phyloP scores from a whole-genome alignment of 2,113 vertebrate species.

The Suricata suricatta region DNA sequence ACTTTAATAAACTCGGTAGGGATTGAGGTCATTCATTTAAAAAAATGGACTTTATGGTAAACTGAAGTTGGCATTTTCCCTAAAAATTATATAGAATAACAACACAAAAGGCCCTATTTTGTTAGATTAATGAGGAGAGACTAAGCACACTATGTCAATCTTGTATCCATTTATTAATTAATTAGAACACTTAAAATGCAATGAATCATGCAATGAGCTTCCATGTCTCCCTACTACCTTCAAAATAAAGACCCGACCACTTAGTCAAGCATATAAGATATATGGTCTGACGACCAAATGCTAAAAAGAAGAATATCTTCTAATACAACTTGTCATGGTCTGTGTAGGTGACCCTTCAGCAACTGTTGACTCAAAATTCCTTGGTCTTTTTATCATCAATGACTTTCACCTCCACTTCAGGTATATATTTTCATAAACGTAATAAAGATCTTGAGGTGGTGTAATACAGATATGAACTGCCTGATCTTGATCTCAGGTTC shows the following conservation, averaged over 20 bases:
- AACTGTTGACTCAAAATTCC: slow-evolving; percentile 7
- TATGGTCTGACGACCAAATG: neutral
- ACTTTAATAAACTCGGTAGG: neutral
- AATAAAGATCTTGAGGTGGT: neutral
- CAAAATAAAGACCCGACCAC: neutral
- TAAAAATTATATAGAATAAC: neutral
- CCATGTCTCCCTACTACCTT: neutral
- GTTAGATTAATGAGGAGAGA: neutral
- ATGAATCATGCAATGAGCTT: neutral
- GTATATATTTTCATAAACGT: neutral
- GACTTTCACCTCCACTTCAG: neutral
- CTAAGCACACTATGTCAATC: neutral
- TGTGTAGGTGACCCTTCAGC: neutral
- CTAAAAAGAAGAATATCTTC: neutral
- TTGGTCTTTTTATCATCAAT: neutral
- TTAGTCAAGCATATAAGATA: neutral
- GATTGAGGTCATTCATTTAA: neutral
- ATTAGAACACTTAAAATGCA: neutral
- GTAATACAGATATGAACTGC: neutral
- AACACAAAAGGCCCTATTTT: neutral
- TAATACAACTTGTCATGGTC: neutral
- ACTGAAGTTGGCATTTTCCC: neutral
- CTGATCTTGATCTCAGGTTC: neutral
- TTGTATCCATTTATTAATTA: slow-evolving; percentile 12
- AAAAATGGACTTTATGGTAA: neutral